Percentiles rank a stretch among this genome's conserved stretches.
Conservation (phyloP, 35 echinoderm and acorn worm species). For the Ophioderma brevispina region DNA sequence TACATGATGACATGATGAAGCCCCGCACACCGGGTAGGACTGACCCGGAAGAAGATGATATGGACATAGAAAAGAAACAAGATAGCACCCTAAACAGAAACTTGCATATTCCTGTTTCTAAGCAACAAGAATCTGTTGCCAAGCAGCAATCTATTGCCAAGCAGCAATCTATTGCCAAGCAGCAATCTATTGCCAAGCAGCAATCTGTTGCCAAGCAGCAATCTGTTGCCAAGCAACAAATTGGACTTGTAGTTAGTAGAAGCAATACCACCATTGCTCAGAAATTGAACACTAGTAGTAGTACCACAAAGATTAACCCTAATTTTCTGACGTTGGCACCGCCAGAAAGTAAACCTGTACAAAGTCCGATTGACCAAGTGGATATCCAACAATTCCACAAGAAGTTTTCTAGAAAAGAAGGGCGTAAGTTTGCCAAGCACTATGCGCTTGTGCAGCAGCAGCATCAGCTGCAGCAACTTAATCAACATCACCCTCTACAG, state of each 20-base stretch:
- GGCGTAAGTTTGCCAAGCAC: conserved; percentile 41
- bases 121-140: not conserved
- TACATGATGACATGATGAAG: conserved; percentile 24
- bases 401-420: conserved; percentile 68
- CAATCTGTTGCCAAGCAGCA: not conserved
- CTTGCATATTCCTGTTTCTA: not conserved
- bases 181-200: not conserved
- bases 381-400: conserved; percentile 55
- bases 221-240: not conserved
- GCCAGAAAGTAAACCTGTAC: not conserved
- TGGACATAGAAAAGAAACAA: conserved; percentile 15
- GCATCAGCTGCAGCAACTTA: not conserved
- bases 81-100: not conserved
- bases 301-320: not conserved
- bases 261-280: not conserved
- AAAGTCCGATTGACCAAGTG: not conserved
- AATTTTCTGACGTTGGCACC: not conserved
- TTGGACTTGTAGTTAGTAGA: not conserved
- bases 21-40: conserved; percentile 21
- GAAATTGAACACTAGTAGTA: not conserved
- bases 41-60: conserved; percentile 8
- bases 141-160: not conserved
- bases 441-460: not conserved
- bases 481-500: not conserved
- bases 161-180: not conserved